phyloP scores from a whole-genome alignment of 1,140 invertebrate species.

The Drosophila quadrilineata region DNA sequence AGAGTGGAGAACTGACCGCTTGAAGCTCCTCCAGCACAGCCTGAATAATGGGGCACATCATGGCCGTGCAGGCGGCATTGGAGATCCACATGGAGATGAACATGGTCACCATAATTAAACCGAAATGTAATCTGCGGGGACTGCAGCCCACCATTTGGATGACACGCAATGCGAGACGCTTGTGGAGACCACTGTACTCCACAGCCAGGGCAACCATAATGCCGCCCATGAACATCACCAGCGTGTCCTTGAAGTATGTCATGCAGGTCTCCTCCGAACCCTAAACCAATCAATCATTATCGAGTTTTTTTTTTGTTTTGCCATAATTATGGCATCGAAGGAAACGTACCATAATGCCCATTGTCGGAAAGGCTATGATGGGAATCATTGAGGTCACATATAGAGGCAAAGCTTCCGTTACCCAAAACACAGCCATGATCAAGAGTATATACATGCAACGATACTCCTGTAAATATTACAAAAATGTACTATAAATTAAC shows the following conservation, averaged over 20 bases:
- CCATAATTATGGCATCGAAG: not conserved
- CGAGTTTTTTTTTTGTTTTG: not conserved
- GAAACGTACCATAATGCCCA: conserved; percentile 85
- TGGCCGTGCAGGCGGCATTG: conserved; percentile 91
- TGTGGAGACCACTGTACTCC: conserved; percentile 92
- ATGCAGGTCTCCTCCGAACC: conserved; percentile 85
- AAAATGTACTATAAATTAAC: not conserved
- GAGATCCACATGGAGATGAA: conserved; percentile 93
- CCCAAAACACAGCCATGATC: conserved; percentile 93
- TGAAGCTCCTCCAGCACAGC: conserved; percentile 88
- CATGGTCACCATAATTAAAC: conserved; percentile 89
- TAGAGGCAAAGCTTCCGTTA: conserved; percentile 90
- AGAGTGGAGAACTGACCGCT: conserved; percentile 81
- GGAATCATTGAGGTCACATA: conserved; percentile 92
- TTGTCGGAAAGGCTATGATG: conserved; percentile 89
- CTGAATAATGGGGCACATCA: conserved; percentile 93
- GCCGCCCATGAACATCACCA: conserved; percentile 92
- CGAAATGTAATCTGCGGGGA: conserved; percentile 87
- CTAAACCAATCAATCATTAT: conserved; percentile 39
- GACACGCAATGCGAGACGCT: conserved; percentile 90
- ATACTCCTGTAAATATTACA: conserved; percentile 81
- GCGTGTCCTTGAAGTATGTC: conserved; percentile 92
- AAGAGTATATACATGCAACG: conserved; percentile 90
- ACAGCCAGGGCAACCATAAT: conserved; percentile 92
- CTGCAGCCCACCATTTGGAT: conserved; percentile 90